These are phyloP conservation scores for Calliscelio sp. DNA, from an alignment of 2,888 invertebrate genomes.

Conservation along the genomic window DNA sequence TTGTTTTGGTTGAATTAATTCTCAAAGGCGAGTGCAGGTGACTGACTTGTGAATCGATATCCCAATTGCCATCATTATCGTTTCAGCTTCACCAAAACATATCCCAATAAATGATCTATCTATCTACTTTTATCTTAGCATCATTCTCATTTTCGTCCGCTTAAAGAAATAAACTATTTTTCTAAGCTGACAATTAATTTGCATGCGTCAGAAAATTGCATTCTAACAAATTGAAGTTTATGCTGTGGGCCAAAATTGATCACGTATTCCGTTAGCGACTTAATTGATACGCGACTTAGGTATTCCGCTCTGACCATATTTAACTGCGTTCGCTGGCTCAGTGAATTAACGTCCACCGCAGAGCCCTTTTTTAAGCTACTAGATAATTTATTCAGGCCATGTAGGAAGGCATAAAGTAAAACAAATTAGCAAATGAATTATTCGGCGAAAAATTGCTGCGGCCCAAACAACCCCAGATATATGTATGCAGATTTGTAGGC, in stretches of 20 bases:
- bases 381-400: constrained; percentile 31
- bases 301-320: constrained; percentile 29
- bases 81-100: neutral
- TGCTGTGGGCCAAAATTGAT: neutral
- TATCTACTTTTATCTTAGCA: too few species aligned
- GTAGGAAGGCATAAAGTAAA: constrained; percentile 13
- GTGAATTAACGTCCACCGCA: constrained; percentile 37
- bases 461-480: too few species aligned
- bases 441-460: constrained; percentile 20
- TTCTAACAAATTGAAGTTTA: neutral
- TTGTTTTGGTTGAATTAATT: constrained; percentile 23
- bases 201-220: too few species aligned
- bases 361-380: constrained; percentile 28
- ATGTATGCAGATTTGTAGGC: too few species aligned
- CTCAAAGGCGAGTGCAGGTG: constrained; percentile 6
- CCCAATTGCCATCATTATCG: constrained; percentile 21
- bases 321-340: constrained; percentile 22
- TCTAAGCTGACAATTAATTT: too few species aligned
- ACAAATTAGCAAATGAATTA: constrained; percentile 41
- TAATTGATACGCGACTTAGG: constrained; percentile 39
- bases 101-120: constrained; percentile 26
- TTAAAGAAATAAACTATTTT: too few species aligned
- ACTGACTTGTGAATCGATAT: constrained; percentile 21
- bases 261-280: constrained; percentile 15
- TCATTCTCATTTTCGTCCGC: too few species aligned